phyloP scores from a whole-genome alignment of 2,888 invertebrate species.

The Lomographa bimaculata region DNA sequence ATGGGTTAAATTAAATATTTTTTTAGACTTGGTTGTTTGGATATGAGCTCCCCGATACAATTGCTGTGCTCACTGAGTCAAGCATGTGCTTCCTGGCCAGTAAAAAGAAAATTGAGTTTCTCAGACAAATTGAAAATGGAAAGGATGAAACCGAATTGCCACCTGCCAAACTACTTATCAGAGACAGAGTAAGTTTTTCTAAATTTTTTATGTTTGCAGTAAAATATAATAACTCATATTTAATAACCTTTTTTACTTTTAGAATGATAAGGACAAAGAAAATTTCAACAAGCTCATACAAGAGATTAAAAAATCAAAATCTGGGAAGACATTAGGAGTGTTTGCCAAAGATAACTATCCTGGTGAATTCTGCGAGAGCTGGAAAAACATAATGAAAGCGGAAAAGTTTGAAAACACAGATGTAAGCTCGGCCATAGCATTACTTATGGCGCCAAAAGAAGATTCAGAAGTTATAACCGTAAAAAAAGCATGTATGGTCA shows the following conservation, averaged over 20 bases:
- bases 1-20: too few relatives aligned
- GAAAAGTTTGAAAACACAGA: slow-evolving; percentile 94
- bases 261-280: slow-evolving; percentile 95
- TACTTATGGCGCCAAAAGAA: slow-evolving; percentile 97
- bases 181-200: slow-evolving; percentile 91
- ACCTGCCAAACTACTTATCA: slow-evolving; percentile 91
- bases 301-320: slow-evolving; percentile 93
- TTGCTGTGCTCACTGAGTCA: slow-evolving; percentile 94
- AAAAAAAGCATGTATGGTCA: slow-evolving; percentile 96
- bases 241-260: slow-evolving; percentile 5
- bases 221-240: too few relatives aligned
- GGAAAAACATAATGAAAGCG: slow-evolving; percentile 91
- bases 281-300: slow-evolving; percentile 92
- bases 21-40: slow-evolving; percentile 96
- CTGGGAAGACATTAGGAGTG: slow-evolving; percentile 94
- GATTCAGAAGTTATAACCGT: slow-evolving; percentile 94
- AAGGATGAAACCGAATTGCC: slow-evolving; percentile 93
- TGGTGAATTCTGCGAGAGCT: slow-evolving; percentile 96
- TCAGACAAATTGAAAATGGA: slow-evolving; percentile 93
- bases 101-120: slow-evolving; percentile 98
- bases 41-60: slow-evolving; percentile 97
- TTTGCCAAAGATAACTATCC: slow-evolving; percentile 97
- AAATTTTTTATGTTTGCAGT: slow-evolving; percentile 2
- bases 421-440: slow-evolving; percentile 92
- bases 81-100: slow-evolving; percentile 96